Evolutionary conservation across 1,140 invertebrate genomes (phyloP).

Genomic region (Luehdorfia chinensis): DNA sequence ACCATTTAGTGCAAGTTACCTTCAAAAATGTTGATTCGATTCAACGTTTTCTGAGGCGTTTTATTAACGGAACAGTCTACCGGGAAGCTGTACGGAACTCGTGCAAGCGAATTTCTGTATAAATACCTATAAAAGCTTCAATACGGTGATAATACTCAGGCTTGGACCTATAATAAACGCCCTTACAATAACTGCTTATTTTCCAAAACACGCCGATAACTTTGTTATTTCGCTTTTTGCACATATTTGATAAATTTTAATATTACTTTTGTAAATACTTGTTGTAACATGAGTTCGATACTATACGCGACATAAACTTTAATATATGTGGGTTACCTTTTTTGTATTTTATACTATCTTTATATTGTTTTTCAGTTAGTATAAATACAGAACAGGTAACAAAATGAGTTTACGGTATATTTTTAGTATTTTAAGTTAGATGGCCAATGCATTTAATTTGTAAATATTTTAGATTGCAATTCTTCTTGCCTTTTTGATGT

Average conservation of each 20-base stretch:
- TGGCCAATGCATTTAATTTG: conserved; percentile 15
- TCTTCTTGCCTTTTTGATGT: conserved; percentile 29
- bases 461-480: conserved; percentile 27
- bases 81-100: conserved; percentile 46
- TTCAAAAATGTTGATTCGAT: conserved; percentile 72
- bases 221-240: conserved; percentile 10
- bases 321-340: conserved; percentile 1
- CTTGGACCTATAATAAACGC: conserved; percentile 63
- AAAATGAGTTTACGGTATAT: too few species aligned
- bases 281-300: too few species aligned
- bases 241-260: conserved; percentile 19
- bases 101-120: conserved; percentile 46
- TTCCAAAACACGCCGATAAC: conserved; percentile 2
- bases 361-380: too few species aligned
- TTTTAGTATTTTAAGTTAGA: neutral
- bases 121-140: conserved; percentile 29
- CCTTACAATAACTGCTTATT: conserved; percentile 44
- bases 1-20: conserved; percentile 54
- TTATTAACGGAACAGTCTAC: conserved; percentile 48
- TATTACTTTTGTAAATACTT: conserved; percentile 17
- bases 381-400: conserved; percentile 4
- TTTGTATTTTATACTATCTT: too few species aligned
- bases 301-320: too few species aligned
- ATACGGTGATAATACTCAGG: conserved; percentile 34
- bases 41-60: conserved; percentile 75